These are phyloP conservation scores for Limnothrissa miodon DNA, from an alignment of 2,113 vertebrate genomes.

Conservation along the genomic window DNA sequence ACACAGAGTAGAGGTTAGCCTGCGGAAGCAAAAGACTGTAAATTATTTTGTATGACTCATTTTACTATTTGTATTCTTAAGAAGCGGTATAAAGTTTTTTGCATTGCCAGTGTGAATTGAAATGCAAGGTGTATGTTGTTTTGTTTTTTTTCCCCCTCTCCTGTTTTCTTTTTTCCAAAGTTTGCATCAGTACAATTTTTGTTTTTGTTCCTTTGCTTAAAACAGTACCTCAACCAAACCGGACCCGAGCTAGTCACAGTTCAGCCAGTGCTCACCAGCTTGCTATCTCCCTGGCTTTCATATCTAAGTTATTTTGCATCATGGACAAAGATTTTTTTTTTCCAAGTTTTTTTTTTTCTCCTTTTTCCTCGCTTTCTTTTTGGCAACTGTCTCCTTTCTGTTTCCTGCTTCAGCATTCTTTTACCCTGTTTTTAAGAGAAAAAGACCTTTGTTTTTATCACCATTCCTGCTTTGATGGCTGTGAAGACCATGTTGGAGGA, in stretches of 20 bases:
- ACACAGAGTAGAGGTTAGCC: conserved; percentile 34
- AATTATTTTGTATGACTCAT: conserved; percentile 63
- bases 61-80: conserved; percentile 58
- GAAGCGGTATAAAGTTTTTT: conserved; percentile 45
- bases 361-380: background rate
- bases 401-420: conserved; percentile 37
- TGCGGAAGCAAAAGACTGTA: conserved; percentile 53
- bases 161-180: conserved; percentile 37
- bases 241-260: conserved; percentile 33
- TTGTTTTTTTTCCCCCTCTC: background rate
- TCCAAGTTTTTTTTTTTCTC: conserved; percentile 3
- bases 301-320: conserved; percentile 62
- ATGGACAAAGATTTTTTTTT: conserved; percentile 32
- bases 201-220: conserved; percentile 27
- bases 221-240: conserved; percentile 34
- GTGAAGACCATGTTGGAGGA: background rate
- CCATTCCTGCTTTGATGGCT: conserved; percentile 42
- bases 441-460: conserved; percentile 48
- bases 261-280: conserved; percentile 12
- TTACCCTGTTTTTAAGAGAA: conserved; percentile 51
- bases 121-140: conserved; percentile 40
- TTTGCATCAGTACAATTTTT: conserved; percentile 8
- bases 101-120: conserved; percentile 48
- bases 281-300: background rate
- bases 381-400: conserved; percentile 37